phyloP scores from a whole-genome alignment of 1,140 invertebrate species.

The Lordiphosa clarofinis region DNA sequence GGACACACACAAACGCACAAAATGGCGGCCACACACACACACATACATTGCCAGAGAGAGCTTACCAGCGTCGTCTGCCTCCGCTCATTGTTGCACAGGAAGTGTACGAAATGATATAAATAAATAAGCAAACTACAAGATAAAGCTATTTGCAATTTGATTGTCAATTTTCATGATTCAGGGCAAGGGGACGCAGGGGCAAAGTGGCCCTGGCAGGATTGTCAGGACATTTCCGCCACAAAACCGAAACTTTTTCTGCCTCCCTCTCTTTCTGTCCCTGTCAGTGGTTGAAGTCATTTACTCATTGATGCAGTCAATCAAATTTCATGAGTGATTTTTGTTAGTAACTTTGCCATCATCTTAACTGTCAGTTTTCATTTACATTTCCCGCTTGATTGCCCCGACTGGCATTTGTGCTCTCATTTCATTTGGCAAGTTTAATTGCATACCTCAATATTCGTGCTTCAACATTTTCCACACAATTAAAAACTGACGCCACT shows the following conservation, averaged over 20 bases:
- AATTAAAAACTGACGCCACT: constrained; percentile 57
- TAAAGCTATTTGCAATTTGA: constrained; percentile 78
- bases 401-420: constrained; percentile 13
- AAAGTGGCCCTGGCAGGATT: constrained; percentile 19
- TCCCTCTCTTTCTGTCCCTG: constrained; percentile 27
- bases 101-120: constrained; percentile 76
- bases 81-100: constrained; percentile 63
- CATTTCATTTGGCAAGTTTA: constrained; percentile 40
- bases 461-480: constrained; percentile 45
- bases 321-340: constrained; percentile 72
- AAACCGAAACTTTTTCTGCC: constrained; percentile 49
- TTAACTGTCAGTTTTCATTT: constrained; percentile 71
- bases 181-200: constrained; percentile 2
- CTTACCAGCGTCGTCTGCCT: constrained; percentile 54
- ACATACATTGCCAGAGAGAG: constrained; percentile 22
- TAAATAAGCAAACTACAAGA: constrained; percentile 77
- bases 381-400: constrained; percentile 60
- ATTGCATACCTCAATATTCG: constrained; percentile 32
- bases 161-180: constrained; percentile 72
- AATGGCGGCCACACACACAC: constrained; percentile 51
- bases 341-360: constrained; percentile 53
- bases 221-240: constrained; percentile 62
- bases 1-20: constrained; percentile 36
- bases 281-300: constrained; percentile 60
- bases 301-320: constrained; percentile 74